Evolutionary conservation across 2,888 invertebrate species (phyloP).

Genomic region (Dioctria linearis): DNA sequence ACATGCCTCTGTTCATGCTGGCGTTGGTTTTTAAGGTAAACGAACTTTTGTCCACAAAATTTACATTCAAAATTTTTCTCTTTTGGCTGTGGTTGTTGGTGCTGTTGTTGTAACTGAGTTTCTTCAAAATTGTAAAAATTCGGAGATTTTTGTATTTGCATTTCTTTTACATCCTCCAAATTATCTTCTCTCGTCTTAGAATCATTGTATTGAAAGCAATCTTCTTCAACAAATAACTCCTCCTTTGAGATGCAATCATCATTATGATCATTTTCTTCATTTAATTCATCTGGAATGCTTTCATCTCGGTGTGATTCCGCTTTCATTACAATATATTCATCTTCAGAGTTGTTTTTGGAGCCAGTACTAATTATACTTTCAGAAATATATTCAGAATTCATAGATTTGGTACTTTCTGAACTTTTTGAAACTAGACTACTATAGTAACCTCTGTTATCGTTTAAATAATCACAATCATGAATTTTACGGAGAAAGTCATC

Average conservation of each 20-base stretch:
- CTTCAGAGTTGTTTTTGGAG: background rate
- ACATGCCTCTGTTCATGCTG: slow-evolving; percentile 11
- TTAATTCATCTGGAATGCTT: background rate
- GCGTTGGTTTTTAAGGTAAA: background rate
- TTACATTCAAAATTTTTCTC: slow-evolving; percentile 8
- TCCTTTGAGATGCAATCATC: background rate
- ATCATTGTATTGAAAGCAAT: background rate
- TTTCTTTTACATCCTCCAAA: no score
- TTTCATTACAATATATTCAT: background rate
- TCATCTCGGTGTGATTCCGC: no score
- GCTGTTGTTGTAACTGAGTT: no score
- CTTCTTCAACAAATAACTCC: background rate
- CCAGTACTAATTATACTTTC: background rate
- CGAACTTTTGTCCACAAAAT: background rate
- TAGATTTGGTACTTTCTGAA: no score
- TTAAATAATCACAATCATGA: slow-evolving; percentile 16
- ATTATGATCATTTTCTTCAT: background rate
- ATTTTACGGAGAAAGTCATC: slow-evolving; percentile 14
- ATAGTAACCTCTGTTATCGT: background rate
- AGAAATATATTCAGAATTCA: no score
- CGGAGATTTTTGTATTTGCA: no score
- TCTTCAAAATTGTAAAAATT: no score
- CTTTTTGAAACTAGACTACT: no score
- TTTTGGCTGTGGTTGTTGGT: background rate
- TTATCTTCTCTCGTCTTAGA: background rate